Evolutionary conservation across 2,113 vertebrate genomes (phyloP).

Genomic region (Sclerurus mexicanus): DNA sequence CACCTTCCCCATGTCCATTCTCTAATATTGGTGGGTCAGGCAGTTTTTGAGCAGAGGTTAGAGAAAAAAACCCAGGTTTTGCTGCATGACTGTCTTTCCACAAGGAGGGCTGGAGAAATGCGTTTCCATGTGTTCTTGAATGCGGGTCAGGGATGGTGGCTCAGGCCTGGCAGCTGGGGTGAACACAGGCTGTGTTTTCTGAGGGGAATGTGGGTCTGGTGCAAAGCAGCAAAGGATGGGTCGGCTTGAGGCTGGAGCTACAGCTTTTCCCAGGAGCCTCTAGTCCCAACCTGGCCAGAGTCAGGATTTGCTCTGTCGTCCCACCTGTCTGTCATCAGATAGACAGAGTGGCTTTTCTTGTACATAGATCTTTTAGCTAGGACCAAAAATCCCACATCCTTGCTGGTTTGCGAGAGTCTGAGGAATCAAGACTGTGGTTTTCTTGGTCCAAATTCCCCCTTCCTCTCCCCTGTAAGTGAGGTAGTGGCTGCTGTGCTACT

Average conservation of each 20-base stretch:
- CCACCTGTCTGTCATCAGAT: neutral
- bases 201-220: neutral
- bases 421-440: neutral
- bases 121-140: neutral
- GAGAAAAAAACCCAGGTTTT: neutral
- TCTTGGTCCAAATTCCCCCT: neutral
- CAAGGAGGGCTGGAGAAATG: neutral
- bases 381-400: neutral
- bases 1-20: neutral
- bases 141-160: neutral
- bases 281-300: neutral
- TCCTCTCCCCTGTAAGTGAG: neutral
- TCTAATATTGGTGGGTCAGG: neutral
- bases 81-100: neutral
- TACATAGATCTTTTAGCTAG: neutral
- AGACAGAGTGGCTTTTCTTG: neutral
- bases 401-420: neutral
- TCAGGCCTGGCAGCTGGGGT: neutral
- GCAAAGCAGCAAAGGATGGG: neutral
- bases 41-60: neutral
- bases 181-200: neutral
- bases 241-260: neutral
- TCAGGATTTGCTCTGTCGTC: neutral
- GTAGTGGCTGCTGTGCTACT: neutral
- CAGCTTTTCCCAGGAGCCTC: neutral